Evolutionary conservation across 2,797 vertebrate species (phyloP).

Genomic region (Tokudaia muenninki): DNA sequence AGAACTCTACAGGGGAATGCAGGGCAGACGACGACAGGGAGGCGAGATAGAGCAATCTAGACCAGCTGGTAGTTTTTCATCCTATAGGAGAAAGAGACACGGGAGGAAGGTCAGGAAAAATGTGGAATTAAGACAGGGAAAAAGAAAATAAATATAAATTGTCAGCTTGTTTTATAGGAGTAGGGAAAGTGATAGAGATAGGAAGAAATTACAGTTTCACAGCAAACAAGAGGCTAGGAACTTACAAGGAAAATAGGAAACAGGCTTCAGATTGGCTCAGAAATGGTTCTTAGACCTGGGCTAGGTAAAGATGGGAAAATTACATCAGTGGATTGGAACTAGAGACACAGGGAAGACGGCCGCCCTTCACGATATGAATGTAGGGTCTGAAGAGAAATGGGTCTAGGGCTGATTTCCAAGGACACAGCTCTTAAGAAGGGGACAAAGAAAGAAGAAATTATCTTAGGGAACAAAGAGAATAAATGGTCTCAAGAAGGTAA

Average conservation of each 20-base stretch:
- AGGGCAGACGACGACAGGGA: neutral
- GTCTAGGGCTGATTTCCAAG: neutral
- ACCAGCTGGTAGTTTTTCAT: neutral
- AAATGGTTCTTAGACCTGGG: neutral
- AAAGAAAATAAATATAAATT: slow-evolving; percentile 19
- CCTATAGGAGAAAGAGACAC: neutral
- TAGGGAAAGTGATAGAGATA: neutral
- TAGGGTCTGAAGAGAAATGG: neutral
- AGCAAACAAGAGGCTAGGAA: neutral
- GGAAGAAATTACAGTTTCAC: neutral
- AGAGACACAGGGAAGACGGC: neutral
- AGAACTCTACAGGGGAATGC: neutral
- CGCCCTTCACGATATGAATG: neutral
- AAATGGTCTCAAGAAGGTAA: slow-evolving; percentile 4
- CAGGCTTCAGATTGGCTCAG: neutral
- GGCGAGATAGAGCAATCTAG: neutral
- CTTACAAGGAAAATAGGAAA: neutral
- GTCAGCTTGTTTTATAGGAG: neutral
- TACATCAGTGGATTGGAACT: neutral
- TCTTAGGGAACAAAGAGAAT: neutral
- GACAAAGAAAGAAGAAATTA: slow-evolving; percentile 21
- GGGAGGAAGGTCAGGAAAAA: neutral
- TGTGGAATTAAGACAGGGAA: neutral
- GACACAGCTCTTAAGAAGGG: neutral
- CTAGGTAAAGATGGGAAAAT: neutral